Evolutionary conservation across 2,888 invertebrate species (phyloP).

Genomic region (Scaeva pyrastri): DNA sequence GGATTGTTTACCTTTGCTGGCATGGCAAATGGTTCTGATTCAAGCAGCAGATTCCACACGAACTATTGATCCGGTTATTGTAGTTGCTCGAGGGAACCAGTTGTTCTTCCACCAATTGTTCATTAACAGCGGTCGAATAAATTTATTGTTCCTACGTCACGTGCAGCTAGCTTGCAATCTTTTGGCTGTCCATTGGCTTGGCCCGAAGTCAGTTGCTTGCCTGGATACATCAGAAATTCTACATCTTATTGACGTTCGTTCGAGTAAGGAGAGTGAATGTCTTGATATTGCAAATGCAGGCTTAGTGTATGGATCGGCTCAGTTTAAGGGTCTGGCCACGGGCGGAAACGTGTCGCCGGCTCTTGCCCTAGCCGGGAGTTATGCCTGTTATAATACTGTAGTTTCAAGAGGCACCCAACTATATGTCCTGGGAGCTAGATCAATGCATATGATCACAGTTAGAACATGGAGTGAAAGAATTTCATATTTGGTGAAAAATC

Average conservation of each 20-base stretch:
- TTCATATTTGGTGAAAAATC: conserved; percentile 86
- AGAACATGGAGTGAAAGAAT: conserved; percentile 89
- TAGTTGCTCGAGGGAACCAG: conserved; percentile 93
- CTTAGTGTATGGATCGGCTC: conserved; percentile 94
- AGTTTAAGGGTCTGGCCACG: conserved; percentile 94
- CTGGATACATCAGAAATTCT: conserved; percentile 93
- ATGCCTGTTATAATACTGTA: conserved; percentile 90
- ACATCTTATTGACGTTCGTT: conserved; percentile 94
- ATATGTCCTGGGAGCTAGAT: conserved; percentile 88
- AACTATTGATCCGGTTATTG: conserved; percentile 92
- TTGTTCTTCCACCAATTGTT: conserved; percentile 92
- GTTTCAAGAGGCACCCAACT: conserved; percentile 88
- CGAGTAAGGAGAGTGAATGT: conserved; percentile 93
- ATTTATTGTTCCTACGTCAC: conserved; percentile 88
- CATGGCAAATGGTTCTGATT: conserved; percentile 96
- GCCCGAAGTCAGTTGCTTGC: conserved; percentile 92
- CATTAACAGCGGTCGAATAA: conserved; percentile 85
- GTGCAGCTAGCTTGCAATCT: conserved; percentile 89
- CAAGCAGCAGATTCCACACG: conserved; percentile 88
- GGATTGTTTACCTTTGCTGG: conserved; percentile 93
- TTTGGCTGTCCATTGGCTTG: conserved; percentile 92
- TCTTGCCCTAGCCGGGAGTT: conserved; percentile 86
- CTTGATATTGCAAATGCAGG: conserved; percentile 92
- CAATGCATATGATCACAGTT: conserved; percentile 86
- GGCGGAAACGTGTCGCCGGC: conserved; percentile 94